These are phyloP conservation scores for Arctia plantaginis DNA, from an alignment of 2,888 invertebrate species.

Conservation along the genomic window DNA sequence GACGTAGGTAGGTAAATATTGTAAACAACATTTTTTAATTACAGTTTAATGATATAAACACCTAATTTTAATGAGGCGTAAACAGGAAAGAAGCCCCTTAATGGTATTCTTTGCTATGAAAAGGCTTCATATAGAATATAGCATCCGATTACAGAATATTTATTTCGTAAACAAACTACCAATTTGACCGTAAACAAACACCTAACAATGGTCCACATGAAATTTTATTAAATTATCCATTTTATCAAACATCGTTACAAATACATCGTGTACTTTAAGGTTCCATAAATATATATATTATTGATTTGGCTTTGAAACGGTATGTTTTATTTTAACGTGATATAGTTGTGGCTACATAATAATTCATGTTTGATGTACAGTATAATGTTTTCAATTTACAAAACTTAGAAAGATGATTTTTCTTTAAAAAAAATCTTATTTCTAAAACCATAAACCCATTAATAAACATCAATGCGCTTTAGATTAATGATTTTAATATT, in stretches of 20 bases:
- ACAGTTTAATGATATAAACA: neutral
- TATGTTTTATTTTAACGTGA: too few species aligned
- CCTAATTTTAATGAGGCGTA: conserved; percentile 39
- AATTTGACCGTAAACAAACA: neutral
- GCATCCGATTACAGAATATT: conserved; percentile 57
- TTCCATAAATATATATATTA: too few species aligned
- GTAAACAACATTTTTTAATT: neutral
- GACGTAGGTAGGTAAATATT: neutral
- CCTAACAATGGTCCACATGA: neutral
- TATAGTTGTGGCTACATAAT: too few species aligned
- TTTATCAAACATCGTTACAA: too few species aligned
- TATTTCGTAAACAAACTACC: conserved; percentile 11
- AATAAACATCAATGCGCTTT: too few species aligned
- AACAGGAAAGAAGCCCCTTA: conserved; percentile 65
- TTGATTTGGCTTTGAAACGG: too few species aligned
- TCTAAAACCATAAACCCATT: neutral
- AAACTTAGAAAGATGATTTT: too few species aligned
- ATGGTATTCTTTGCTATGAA: conserved; percentile 36
- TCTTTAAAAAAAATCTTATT: neutral
- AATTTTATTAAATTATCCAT: neutral
- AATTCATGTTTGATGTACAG: too few species aligned
- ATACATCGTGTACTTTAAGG: too few species aligned
- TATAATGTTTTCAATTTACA: too few species aligned
- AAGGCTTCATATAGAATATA: conserved; percentile 57
- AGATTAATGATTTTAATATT: too few species aligned